Conservation (phyloP, 2,113 vertebrate species). For the Peromyscus maniculatus region DNA sequence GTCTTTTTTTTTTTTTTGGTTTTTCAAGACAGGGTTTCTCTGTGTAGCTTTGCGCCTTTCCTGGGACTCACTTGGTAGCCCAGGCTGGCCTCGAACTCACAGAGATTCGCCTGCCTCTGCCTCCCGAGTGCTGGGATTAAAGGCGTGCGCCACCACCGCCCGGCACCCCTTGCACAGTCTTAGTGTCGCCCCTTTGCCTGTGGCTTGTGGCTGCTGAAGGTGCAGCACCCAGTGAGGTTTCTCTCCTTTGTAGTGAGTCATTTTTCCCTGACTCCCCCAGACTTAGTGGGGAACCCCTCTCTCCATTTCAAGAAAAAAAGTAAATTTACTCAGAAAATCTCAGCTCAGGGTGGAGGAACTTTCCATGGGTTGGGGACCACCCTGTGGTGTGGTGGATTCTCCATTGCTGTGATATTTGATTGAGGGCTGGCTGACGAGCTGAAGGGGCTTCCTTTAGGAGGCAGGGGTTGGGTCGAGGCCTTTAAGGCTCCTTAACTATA, state of each 20-base stretch:
- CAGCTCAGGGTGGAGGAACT: constrained; percentile 68
- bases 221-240: background rate
- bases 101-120: no score
- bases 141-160: no score
- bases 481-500: constrained; percentile 34
- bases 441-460: constrained; percentile 55
- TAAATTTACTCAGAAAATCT: constrained; percentile 53
- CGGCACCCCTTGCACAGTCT: background rate
- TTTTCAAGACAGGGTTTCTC: no score
- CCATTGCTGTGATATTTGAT: background rate
- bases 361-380: background rate
- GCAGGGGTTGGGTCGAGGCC: background rate
- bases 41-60: no score
- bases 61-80: no score
- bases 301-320: constrained; percentile 12
- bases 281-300: constrained; percentile 51
- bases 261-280: background rate
- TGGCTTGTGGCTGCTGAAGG: background rate
- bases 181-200: background rate
- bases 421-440: background rate
- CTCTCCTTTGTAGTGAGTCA: constrained; percentile 59
- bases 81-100: no score
- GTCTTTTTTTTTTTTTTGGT: no score
- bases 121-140: no score
- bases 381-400: constrained; percentile 56